A percentile compares a stretch with the other conserved stretches of the same genome.
phyloP scores from a whole-genome alignment of 2,113 vertebrate genomes.

The Hassar affinis region DNA sequence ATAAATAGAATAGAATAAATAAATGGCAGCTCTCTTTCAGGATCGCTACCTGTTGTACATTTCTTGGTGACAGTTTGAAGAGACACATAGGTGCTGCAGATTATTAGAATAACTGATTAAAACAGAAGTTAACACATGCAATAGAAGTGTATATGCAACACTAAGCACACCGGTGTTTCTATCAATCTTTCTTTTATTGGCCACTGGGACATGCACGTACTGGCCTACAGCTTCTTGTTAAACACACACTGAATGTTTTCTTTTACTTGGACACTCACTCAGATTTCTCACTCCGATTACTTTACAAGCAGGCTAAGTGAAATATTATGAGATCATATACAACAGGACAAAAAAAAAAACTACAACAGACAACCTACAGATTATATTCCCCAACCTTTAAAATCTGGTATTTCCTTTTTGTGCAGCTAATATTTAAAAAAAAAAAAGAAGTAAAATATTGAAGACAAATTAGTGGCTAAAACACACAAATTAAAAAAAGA shows the following conservation, averaged over 20 bases:
- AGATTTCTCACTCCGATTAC: conserved; percentile 40
- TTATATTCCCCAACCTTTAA: conserved; percentile 38
- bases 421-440: conserved; percentile 15
- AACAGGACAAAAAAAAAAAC: conserved; percentile 47
- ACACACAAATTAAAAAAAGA: background rate
- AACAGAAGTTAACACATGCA: background rate
- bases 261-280: conserved; percentile 3
- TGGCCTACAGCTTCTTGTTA: conserved; percentile 42
- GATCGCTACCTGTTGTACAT: background rate
- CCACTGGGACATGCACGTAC: conserved; percentile 46
- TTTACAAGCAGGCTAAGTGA: conserved; percentile 54
- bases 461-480: conserved; percentile 34
- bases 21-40: too few relatives aligned
- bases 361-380: conserved; percentile 48
- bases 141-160: background rate
- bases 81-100: background rate
- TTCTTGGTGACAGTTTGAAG: background rate
- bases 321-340: conserved; percentile 46
- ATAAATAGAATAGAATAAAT: background rate
- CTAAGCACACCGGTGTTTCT: conserved; percentile 19
- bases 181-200: conserved; percentile 48
- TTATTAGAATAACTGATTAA: background rate
- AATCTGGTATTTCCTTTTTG: conserved; percentile 22
- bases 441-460: conserved; percentile 26
- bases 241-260: conserved; percentile 37